Percentiles rank a stretch among this genome's conserved stretches.
Evolutionary conservation across 2,797 vertebrate genomes (phyloP).

Genomic region (Triplophysa bombifrons): DNA sequence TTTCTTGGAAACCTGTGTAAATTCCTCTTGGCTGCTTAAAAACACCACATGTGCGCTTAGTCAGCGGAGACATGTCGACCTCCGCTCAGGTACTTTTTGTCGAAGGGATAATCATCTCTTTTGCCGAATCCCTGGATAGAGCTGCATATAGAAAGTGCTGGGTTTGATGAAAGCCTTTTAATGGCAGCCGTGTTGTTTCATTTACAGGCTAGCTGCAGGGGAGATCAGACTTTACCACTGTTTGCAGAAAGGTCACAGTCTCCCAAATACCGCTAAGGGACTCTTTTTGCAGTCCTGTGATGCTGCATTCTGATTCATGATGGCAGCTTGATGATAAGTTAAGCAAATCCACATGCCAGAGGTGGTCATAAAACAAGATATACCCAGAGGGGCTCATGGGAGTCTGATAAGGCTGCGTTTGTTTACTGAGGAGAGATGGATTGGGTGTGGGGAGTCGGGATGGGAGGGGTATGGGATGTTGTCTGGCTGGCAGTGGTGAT

Average conservation of each 20-base stretch:
- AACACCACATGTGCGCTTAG: conserved; percentile 28
- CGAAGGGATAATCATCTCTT: conserved; percentile 21
- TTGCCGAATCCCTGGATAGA: conserved; percentile 28
- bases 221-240: conserved; percentile 38
- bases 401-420: conserved; percentile 25
- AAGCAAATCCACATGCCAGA: conserved; percentile 25
- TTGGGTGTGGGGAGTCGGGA: conserved; percentile 10
- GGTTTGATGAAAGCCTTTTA: conserved; percentile 44
- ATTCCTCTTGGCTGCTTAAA: conserved; percentile 10
- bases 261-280: conserved; percentile 19
- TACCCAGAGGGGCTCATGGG: conserved; percentile 22
- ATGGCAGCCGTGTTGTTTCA: conserved; percentile 34
- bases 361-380: conserved; percentile 25
- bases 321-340: conserved; percentile 31
- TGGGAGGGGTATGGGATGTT: conserved; percentile 43
- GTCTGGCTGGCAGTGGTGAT: conserved; percentile 53
- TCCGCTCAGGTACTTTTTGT: conserved; percentile 24
- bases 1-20: conserved; percentile 41
- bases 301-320: conserved; percentile 34
- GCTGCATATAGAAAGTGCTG: conserved; percentile 12
- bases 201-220: conserved; percentile 39
- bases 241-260: conserved; percentile 47
- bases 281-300: conserved; percentile 32
- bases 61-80: conserved; percentile 21
- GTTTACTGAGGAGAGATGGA: conserved; percentile 27